Evolutionary conservation across 2,113 vertebrate species (phyloP).

Genomic region (Colius striatus): DNA sequence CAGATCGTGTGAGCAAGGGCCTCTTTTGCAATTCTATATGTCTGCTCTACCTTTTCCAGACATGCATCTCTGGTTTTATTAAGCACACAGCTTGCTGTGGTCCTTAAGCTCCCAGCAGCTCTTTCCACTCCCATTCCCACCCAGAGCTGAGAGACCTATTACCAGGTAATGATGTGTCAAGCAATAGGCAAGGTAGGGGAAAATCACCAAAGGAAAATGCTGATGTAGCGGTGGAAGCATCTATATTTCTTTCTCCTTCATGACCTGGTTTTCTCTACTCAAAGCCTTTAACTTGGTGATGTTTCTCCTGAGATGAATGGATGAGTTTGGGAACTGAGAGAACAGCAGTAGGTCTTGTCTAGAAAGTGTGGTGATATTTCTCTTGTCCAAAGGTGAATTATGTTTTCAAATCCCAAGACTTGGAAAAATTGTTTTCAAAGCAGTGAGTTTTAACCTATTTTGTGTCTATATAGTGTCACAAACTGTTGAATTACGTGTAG

Average conservation of each 20-base stretch:
- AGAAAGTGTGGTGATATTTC: background rate
- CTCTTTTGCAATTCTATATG: conserved; percentile 64
- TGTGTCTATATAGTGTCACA: background rate
- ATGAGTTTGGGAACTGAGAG: background rate
- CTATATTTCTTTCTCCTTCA: background rate
- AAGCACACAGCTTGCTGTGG: background rate
- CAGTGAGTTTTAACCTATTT: background rate
- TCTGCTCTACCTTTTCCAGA: conserved; percentile 67
- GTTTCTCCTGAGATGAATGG: background rate
- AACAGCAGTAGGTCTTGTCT: background rate
- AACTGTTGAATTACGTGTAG: background rate
- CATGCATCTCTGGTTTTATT: conserved; percentile 63
- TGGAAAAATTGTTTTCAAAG: background rate
- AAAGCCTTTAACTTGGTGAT: background rate
- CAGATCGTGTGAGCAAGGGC: conserved; percentile 21
- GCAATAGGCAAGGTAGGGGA: conserved; percentile 12
- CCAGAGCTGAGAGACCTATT: conserved; percentile 60
- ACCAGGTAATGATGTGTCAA: conserved; percentile 65
- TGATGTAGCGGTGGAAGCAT: background rate
- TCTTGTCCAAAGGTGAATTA: background rate
- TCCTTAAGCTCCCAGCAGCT: conserved; percentile 55
- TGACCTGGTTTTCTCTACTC: background rate
- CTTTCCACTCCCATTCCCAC: conserved; percentile 42
- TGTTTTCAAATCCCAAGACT: background rate
- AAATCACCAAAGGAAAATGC: background rate